Evolutionary conservation across 2,888 invertebrate genomes (phyloP).

Genomic region (Oeneis ivallda): DNA sequence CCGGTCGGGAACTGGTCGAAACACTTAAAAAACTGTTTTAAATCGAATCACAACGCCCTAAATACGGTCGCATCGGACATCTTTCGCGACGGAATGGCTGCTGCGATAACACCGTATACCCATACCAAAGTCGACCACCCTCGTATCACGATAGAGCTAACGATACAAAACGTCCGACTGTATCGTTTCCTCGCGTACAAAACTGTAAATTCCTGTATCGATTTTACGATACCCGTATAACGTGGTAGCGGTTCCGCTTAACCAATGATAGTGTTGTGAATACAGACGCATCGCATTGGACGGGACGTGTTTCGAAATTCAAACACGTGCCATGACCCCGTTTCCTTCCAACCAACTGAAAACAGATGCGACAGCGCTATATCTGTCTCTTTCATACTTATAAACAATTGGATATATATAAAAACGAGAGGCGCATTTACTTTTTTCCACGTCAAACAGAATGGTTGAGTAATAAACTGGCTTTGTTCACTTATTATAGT

Average conservation of each 20-base stretch:
- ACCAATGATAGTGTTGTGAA: constrained; percentile 68
- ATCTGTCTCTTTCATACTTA: constrained; percentile 58
- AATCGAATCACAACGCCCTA: constrained; percentile 68
- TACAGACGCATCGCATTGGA: constrained; percentile 73
- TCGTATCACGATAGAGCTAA: constrained; percentile 54
- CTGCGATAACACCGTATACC: constrained; percentile 72
- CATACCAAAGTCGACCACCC: constrained; percentile 55
- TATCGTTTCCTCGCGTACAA: constrained; percentile 44
- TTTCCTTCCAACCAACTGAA: constrained; percentile 51
- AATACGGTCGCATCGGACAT: constrained; percentile 69
- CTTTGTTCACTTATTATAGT: constrained; percentile 48
- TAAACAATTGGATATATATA: constrained; percentile 43
- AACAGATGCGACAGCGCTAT: constrained; percentile 49
- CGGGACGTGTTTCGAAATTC: constrained; percentile 76
- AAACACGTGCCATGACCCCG: constrained; percentile 79
- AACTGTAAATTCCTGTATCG: constrained; percentile 54
- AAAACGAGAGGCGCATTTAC: constrained; percentile 53
- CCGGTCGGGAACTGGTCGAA: constrained; percentile 54
- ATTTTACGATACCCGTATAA: constrained; percentile 51
- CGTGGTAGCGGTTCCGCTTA: constrained; percentile 60
- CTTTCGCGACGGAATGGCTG: constrained; percentile 73
- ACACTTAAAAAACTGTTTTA: constrained; percentile 66
- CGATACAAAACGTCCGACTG: constrained; percentile 49
- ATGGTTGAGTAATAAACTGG: constrained; percentile 56
- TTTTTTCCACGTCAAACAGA: constrained; percentile 43